Base-by-base conservation (phyloP, 1,140 invertebrate genomes). In the Drosophila parabipectinata region DNA sequence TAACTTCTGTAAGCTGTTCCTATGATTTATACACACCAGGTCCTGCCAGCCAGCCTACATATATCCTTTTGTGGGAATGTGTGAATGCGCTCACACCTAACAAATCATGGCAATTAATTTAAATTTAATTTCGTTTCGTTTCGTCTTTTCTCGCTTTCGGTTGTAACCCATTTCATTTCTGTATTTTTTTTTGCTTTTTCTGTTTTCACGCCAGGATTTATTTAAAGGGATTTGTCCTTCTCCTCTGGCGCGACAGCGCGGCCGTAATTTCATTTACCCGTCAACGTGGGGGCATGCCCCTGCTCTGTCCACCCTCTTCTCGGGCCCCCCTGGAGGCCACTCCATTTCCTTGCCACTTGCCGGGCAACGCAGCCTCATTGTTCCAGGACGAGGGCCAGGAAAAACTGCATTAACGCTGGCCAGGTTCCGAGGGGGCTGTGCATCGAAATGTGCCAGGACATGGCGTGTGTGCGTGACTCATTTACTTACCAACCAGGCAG, bases 91-190 rank as follows among this genome's bases (percentile, higher is more conserved):
- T 15, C 30, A 51, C 48, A 28, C 58, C 58, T 18, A 62, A 69
- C 63, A 79, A 79, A 79, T 77, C 73, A 72, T 56, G 68, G 71
- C 76, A 77, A 72, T 72, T 77, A 73, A 76, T 73, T 76, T 67
- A 67, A 72, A 75, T 76, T 51, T 66, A 64, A 57, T 73, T 76
- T 60, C 45, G 56, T 50, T 61, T 28, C 41, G 39, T 4, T 34
- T 41, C 21, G 55, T 44, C 15, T 50, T 14, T 55, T 62, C 28
- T 54, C n/a, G 14, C 51, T 32, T 62, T 62, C 45, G 21, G 47
- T 37, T 26, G 58, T 63, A 63, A 63, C 60, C 60, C 60, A 63
- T 63, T 63, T 56, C 45, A 73, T 71, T 69, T 52, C 55, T 30
- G 32, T 21, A 24, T 66, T 66, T 56, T 71, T 52, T 52, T 55